Percentiles rank a stretch among this genome's conserved stretches.
These are phyloP conservation scores for Nesogale talazaci DNA, from an alignment of 2,113 vertebrate species.

Conservation along the genomic window DNA sequence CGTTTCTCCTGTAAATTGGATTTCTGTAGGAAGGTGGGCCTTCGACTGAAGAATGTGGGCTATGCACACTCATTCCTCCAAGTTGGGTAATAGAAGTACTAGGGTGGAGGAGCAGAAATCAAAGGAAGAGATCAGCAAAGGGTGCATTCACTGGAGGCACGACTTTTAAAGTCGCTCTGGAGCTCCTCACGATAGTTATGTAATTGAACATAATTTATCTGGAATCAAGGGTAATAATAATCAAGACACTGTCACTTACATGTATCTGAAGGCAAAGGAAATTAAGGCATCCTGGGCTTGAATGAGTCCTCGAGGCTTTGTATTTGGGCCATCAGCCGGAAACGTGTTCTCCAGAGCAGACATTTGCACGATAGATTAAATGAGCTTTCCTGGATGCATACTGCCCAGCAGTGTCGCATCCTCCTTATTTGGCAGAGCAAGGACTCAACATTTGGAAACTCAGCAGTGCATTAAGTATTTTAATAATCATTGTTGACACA, in stretches of 20 bases:
- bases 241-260: conserved; percentile 48
- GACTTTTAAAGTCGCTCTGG: conserved; percentile 37
- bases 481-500: conserved; percentile 71
- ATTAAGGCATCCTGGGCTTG: background rate
- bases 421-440: conserved; percentile 71
- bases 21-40: conserved; percentile 27
- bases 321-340: background rate
- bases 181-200: conserved; percentile 62
- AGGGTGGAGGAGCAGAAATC: conserved; percentile 25
- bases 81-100: background rate
- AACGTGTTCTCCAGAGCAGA: conserved; percentile 48
- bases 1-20: conserved; percentile 35
- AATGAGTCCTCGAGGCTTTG: conserved; percentile 40
- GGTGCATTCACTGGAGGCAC: conserved; percentile 54
- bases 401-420: conserved; percentile 22
- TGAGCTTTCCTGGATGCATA: conserved; percentile 64
- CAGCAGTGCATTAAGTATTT: conserved; percentile 77
- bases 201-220: conserved; percentile 72
- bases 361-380: conserved; percentile 55
- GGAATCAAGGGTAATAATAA: conserved; percentile 65
- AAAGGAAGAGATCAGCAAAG: conserved; percentile 67
- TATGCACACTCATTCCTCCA: background rate
- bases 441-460: conserved; percentile 73
- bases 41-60: conserved; percentile 1
- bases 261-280: conserved; percentile 53